Conservation (phyloP, 2,113 vertebrate species). For the Pterophyllum scalare region DNA sequence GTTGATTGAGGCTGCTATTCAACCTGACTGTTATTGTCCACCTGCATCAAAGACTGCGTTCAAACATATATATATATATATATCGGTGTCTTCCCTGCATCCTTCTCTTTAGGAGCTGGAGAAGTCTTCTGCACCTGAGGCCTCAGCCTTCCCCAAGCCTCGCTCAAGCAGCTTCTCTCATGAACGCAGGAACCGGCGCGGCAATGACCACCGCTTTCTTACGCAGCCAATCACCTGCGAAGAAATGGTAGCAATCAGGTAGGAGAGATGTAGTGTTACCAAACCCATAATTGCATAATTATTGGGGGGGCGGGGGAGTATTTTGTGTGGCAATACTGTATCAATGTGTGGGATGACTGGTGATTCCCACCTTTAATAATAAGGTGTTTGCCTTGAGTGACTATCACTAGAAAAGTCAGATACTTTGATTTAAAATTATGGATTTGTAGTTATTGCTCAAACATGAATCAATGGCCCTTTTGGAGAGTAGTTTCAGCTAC, state of each 20-base stretch:
- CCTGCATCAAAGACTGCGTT: background rate
- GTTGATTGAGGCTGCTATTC: background rate
- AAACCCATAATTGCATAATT: background rate
- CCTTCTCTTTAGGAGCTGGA: constrained; percentile 78
- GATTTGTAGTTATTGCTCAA: too few relatives aligned
- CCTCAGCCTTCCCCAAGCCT: constrained; percentile 74
- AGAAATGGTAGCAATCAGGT: constrained; percentile 79
- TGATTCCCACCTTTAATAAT: too few relatives aligned
- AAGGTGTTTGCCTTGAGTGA: too few relatives aligned
- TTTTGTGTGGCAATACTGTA: too few relatives aligned
- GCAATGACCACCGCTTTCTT: constrained; percentile 74
- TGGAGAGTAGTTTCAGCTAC: too few relatives aligned
- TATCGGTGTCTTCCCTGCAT: background rate
- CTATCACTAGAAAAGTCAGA: too few relatives aligned
- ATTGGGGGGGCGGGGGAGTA: too few relatives aligned
- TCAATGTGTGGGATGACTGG: too few relatives aligned
- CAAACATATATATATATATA: background rate
- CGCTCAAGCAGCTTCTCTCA: constrained; percentile 62
- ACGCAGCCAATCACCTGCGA: constrained; percentile 82
- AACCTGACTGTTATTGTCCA: background rate
- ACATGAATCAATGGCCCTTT: too few relatives aligned
- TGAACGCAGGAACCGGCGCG: constrained; percentile 72
- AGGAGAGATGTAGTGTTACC: background rate
- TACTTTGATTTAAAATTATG: too few relatives aligned
- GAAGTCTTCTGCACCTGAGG: constrained; percentile 72